A percentile compares a stretch with the other conserved stretches of the same genome.
phyloP scores from a whole-genome alignment of 2,113 vertebrate genomes.

The Lophochroa leadbeateri region DNA sequence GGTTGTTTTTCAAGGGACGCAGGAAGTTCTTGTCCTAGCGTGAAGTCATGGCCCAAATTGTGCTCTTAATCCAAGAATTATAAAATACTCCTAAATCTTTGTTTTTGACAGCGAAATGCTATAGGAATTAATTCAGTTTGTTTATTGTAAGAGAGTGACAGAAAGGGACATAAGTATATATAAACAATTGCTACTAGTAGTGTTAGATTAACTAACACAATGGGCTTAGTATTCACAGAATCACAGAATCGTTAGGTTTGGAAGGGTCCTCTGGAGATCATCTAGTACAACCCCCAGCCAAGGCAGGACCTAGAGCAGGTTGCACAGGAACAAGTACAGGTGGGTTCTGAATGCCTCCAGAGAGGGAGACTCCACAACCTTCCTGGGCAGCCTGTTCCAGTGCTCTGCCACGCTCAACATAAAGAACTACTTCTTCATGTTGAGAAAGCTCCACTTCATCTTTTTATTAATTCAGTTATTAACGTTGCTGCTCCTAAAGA shows the following conservation, averaged over 20 bases:
- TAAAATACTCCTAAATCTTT: background rate
- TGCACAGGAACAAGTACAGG: background rate
- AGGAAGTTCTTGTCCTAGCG: background rate
- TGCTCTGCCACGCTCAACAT: background rate
- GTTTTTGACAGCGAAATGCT: background rate
- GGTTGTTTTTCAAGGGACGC: background rate
- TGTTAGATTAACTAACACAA: background rate
- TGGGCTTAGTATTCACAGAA: background rate
- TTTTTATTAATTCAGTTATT: background rate
- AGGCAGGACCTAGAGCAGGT: background rate
- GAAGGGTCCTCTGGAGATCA: background rate
- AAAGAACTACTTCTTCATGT: background rate
- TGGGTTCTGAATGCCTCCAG: background rate
- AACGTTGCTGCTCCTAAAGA: background rate
- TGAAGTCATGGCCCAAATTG: background rate
- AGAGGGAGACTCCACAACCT: background rate
- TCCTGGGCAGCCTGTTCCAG: background rate
- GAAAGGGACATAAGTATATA: background rate
- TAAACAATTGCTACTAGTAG: background rate
- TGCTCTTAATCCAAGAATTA: background rate
- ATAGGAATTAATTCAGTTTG: background rate
- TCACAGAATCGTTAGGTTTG: background rate
- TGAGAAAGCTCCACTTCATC: background rate
- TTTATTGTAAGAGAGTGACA: background rate
- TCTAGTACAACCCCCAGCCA: background rate